phyloP scores from a whole-genome alignment of 2,113 vertebrate genomes.

The Pipra filicauda region DNA sequence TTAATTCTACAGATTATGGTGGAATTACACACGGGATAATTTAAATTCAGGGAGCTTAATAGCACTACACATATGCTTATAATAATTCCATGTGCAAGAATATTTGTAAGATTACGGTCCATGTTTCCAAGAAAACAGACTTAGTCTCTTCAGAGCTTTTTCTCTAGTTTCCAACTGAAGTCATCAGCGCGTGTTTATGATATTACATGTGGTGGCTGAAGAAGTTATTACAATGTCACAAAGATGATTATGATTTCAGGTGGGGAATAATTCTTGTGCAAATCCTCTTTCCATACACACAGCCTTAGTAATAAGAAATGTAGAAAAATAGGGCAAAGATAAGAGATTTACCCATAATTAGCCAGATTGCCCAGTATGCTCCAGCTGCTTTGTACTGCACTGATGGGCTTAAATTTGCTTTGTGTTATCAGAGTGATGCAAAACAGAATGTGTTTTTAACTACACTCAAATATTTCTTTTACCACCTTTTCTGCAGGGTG shows the following conservation, averaged over 20 bases:
- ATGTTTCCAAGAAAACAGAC: conserved; percentile 21
- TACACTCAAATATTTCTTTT: neutral
- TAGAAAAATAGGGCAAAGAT: conserved; percentile 53
- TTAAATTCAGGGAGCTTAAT: conserved; percentile 3
- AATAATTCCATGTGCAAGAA: conserved; percentile 12
- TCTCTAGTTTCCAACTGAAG: conserved; percentile 1
- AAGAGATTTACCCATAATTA: conserved; percentile 42
- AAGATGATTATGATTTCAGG: conserved; percentile 57
- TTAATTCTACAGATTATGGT: conserved; percentile 7
- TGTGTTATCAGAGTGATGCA: neutral
- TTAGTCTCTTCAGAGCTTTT: neutral
- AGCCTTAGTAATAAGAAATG: conserved; percentile 6
- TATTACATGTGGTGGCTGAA: conserved; percentile 43
- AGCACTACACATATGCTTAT: conserved; percentile 25
- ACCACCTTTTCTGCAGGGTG: neutral
- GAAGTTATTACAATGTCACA: conserved; percentile 50
- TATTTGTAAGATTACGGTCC: neutral
- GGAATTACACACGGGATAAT: conserved; percentile 16
- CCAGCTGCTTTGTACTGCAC: neutral
- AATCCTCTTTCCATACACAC: conserved; percentile 57
- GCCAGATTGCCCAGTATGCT: conserved; percentile 18
- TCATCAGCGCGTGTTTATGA: neutral
- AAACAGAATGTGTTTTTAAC: neutral
- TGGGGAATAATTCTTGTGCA: conserved; percentile 39
- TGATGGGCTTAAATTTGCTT: neutral